Percentiles rank a stretch among this genome's conserved stretches.
Evolutionary conservation across 2,797 vertebrate genomes (phyloP).

Genomic region (Acomys russatus): DNA sequence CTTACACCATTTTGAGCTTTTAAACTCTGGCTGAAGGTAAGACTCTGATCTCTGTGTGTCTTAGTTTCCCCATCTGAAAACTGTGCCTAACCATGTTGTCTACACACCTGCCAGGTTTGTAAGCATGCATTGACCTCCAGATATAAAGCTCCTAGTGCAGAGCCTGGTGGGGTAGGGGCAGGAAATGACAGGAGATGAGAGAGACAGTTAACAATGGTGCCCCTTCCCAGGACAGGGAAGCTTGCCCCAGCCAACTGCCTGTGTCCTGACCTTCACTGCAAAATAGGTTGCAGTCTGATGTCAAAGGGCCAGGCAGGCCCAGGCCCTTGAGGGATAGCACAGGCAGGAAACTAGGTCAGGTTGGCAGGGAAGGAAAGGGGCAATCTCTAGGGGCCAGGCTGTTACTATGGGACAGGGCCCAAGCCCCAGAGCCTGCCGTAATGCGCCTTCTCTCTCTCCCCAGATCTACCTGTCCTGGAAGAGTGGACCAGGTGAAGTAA

Average conservation of each 20-base stretch:
- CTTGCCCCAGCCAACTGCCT: neutral
- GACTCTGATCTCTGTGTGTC: neutral
- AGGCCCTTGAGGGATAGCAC: neutral
- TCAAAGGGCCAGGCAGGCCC: neutral
- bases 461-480: conserved; percentile 99
- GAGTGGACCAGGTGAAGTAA: conserved; percentile 97
- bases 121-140: neutral
- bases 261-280: neutral
- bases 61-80: conserved; percentile 41
- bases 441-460: conserved; percentile 16
- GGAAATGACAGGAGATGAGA: neutral
- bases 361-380: neutral
- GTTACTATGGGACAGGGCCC: neutral
- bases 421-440: neutral
- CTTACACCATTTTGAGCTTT: neutral
- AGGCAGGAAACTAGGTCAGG: neutral
- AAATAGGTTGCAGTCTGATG: neutral
- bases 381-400: neutral
- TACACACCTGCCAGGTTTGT: neutral
- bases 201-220: too few species aligned
- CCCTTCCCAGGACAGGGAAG: neutral
- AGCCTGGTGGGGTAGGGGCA: neutral
- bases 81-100: neutral
- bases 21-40: neutral
- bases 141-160: neutral